phyloP scores from a whole-genome alignment of 2,113 vertebrate genomes.

The Mastomys natalensis region DNA sequence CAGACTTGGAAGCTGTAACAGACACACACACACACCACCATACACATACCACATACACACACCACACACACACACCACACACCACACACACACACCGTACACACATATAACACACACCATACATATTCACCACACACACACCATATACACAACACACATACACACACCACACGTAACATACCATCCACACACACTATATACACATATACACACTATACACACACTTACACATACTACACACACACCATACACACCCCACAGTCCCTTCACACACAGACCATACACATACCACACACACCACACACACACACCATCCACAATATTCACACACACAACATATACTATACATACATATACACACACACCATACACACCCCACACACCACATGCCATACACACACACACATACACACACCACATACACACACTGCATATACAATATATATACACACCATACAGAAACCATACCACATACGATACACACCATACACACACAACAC shows the following conservation, averaged over 20 bases:
- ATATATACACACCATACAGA: background rate
- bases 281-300: background rate
- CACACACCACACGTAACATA: background rate
- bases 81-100: background rate
- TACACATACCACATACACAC: background rate
- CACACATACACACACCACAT: background rate
- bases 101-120: background rate
- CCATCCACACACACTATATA: no score
- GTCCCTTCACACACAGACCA: no score
- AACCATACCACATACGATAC: no score
- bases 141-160: background rate
- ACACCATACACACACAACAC: background rate
- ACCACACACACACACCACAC: no score
- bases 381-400: background rate
- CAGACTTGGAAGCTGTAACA: background rate
- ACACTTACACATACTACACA: background rate
- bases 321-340: background rate
- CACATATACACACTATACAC: background rate
- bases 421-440: background rate
- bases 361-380: background rate
- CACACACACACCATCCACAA: background rate
- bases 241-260: background rate
- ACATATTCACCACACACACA: no score
- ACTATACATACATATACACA: accelerated
- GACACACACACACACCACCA: background rate